Evolutionary conservation across 2,888 invertebrate species (phyloP), one percentile per base, ranked within the genome.

Genomic region (Odontomyia ornata): DNA sequence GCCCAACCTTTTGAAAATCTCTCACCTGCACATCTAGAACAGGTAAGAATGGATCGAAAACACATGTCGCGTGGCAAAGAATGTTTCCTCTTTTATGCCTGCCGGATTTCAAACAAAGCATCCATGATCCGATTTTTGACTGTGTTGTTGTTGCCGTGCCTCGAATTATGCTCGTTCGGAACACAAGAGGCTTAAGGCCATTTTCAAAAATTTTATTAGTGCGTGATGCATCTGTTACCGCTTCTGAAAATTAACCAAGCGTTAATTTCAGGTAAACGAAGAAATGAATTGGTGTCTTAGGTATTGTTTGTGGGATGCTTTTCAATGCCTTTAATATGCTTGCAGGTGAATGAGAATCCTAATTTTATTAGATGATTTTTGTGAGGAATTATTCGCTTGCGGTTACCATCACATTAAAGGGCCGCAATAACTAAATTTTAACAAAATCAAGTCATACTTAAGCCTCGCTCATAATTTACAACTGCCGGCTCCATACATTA

Each of bases 181-280:
- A 52, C 18, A 15, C 7, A 18, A 52, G 15, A 13, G 52, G n/a
- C 52, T 52, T 52, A 52, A 52, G 52, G 18, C 18, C 15, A 13
- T 52, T 52, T 52, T 52, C 43, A 52, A 36, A 36, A 18, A 9
- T 52, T 13, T 52, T 52, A 52, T n/a, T 4, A 52, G 52, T 15
- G 52, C 52, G 52, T 52, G 52, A 52, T 52, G 52, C 52, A 52
- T 52, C 52, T 52, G 52, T 52, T 52, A n/a, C 52, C 18, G 52
- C 52, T 52, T 52, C 52, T 52, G 52, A 52, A 52, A 52, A 52
- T 52, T 52, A 52, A 52, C 52, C 2, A 18, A 52, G n/a, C 52
- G 52, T 52, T 9, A 18, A 52, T 18, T 52, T 9, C 52, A 52
- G 52, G 52, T 52, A 52, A 52, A 52, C 36, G 36, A 36, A 36